Percentiles rank a stretch among this genome's conserved stretches.
These are phyloP conservation scores for Mesembrinibis cayennensis DNA, from an alignment of 2,113 vertebrate species.

Conservation along the genomic window DNA sequence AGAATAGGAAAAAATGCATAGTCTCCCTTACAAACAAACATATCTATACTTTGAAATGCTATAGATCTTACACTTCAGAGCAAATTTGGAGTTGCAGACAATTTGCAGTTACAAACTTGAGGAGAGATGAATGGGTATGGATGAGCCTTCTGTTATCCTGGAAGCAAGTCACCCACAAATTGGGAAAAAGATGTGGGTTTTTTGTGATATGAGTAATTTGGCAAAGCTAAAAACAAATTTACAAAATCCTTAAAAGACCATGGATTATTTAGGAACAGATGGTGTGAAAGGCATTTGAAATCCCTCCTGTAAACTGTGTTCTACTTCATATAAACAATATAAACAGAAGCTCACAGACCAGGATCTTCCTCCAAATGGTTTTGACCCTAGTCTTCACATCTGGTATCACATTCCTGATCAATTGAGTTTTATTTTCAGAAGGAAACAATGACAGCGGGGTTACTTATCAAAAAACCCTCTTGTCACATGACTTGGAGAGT, in stretches of 20 bases:
- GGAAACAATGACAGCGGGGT: background rate
- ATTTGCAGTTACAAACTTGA: background rate
- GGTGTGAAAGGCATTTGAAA: slow-evolving; percentile 21
- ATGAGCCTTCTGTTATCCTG: background rate
- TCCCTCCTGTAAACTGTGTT: background rate
- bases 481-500: background rate
- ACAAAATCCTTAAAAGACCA: slow-evolving; percentile 5
- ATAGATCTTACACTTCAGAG: background rate
- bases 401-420: background rate
- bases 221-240: slow-evolving; percentile 36
- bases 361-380: background rate
- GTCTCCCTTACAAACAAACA: background rate
- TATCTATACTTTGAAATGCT: background rate
- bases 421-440: background rate
- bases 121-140: background rate
- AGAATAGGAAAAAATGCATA: background rate
- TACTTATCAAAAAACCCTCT: background rate
- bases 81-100: background rate
- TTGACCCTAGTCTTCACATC: background rate
- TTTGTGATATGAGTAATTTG: slow-evolving; percentile 13
- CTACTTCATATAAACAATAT: background rate
- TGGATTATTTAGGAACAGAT: slow-evolving; percentile 43
- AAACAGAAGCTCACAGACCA: background rate
- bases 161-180: slow-evolving; percentile 9
- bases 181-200: background rate